Base-by-base conservation (phyloP, 2,113 vertebrate species). In the Oryzias celebensis region DNA sequence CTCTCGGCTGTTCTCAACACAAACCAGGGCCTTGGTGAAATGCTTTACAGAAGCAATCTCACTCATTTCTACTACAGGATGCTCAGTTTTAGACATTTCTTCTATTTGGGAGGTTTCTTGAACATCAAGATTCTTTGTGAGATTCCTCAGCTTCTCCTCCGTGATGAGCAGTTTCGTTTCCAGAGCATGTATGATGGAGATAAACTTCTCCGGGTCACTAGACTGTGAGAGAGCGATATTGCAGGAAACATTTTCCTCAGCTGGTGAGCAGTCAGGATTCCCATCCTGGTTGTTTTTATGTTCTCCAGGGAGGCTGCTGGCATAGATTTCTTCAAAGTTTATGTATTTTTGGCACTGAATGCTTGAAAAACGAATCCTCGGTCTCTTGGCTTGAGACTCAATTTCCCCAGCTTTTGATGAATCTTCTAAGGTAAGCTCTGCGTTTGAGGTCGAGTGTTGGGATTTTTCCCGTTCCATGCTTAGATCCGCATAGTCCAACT, bases 331-430 rank as follows among this genome's bases (percentile, higher is more conserved):
- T 0, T 97, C 94, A 0, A 91, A 75, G 17, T 87, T 92, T 2
- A 91, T 85, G 36, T 96, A 97, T 69, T 93, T 96, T 85, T 99
- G 96, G 85, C 96, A 95, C 72, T 98, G 96, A 79, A 98, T 98
- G 15, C 82, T 96, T 0, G 96, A 95, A 84, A 98, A 98, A 5
- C 94, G 92, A 59, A 98, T 98, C 63, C 94, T 93, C 84, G 94
- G 95, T 63, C 93, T 93, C 80, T 97, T 97, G 46, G 90, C 71
- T 20, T 92, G 87, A 42, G 90, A 80, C 24, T 84, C 77, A 54
- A 91, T 94, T 10, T 87, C 66, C 23, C 94, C 88, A 4, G 71
- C 71, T 44, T 86, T 90, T 23, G 70, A 77, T 53, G 72, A 58
- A 47, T 62, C 36, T 12, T 78, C 70, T 22, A 71, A 60, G 18